phyloP scores from a whole-genome alignment of 2,113 vertebrate species.

The Lasiurus borealis region DNA sequence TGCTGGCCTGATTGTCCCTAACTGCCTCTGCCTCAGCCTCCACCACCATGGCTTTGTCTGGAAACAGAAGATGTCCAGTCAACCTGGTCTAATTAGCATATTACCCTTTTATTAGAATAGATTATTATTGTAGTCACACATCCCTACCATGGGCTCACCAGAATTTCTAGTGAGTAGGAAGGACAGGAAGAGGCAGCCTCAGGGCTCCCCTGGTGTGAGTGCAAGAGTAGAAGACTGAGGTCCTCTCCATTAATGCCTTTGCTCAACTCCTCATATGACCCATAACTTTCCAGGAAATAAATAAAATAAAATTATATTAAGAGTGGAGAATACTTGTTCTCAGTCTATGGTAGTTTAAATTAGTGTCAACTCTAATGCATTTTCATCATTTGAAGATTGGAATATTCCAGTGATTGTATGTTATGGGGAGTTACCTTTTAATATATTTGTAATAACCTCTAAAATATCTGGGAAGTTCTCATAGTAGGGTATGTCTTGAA shows the following conservation, averaged over 20 bases:
- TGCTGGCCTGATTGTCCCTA: too few species aligned
- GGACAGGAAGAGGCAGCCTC: not conserved
- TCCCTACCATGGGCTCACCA: not conserved
- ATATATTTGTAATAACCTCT: not conserved
- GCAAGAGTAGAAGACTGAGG: not conserved
- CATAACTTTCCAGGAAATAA: not conserved
- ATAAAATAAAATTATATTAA: not conserved
- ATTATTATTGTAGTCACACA: not conserved
- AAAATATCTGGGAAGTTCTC: not conserved
- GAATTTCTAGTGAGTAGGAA: not conserved
- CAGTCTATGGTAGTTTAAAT: not conserved
- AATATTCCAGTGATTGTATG: not conserved
- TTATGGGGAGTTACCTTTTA: not conserved
- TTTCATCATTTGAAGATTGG: not conserved
- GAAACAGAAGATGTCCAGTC: too few species aligned
- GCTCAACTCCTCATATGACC: too few species aligned
- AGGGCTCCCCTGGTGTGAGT: accelerated
- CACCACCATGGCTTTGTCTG: too few species aligned
- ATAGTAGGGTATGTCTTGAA: not conserved
- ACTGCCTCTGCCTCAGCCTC: too few species aligned
- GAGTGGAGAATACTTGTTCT: not conserved
- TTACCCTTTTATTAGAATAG: too few species aligned
- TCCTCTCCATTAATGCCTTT: not conserved
- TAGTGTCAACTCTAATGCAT: not conserved
- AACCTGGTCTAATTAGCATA: too few species aligned